Base-by-base conservation (phyloP, 2,888 invertebrate genomes). In the Pollenia griseotomentosa region DNA sequence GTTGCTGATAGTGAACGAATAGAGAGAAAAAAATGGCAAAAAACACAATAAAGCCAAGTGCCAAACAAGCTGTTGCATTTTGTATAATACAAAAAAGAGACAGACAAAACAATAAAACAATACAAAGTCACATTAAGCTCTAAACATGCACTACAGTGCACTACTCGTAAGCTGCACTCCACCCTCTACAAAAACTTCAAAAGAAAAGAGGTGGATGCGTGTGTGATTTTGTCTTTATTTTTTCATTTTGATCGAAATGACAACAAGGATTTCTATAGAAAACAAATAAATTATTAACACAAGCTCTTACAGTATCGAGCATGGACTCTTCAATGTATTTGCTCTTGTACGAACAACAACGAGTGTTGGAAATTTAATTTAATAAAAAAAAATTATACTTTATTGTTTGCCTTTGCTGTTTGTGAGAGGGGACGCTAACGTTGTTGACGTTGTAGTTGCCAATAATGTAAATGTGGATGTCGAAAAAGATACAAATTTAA, bases 51-150 rank as follows among this genome's bases (percentile, higher is more conserved):
- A 14, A 19, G 46, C 12, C 71, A 78, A 83, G 78, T 73, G 48
- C 42, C 40, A 19, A 80, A 44, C 73, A 79, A 74, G 78, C 66
- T 84, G 73, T 84, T 84, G 83, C 78, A 65, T 57, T 61, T 57
- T 75, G 61, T 46, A 2, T 5, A 9, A 40, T 16, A 48, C n/a
- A 65, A 51, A 23, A 63, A 42, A 16, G 16, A 71, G 42, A 71
- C 16, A 73, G 33, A 66, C 33, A 33, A 40, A 53, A 73, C 5
- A 79, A 53, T 40, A 51, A 74, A 68, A 74, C 44, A 66, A 79
- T 65, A 61, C 1, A 84, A 48, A 51, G 48, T 55, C 68, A 40
- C 51, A 79, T 68, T 61, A 74, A 66, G 46, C 33, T 55, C 48
- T 71, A 48, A 75, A 53, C 33, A 59, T 53, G 73, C 59, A 68